Evolutionary conservation across 2,797 vertebrate genomes (phyloP).

Genomic region (Pagetopsis macropterus): DNA sequence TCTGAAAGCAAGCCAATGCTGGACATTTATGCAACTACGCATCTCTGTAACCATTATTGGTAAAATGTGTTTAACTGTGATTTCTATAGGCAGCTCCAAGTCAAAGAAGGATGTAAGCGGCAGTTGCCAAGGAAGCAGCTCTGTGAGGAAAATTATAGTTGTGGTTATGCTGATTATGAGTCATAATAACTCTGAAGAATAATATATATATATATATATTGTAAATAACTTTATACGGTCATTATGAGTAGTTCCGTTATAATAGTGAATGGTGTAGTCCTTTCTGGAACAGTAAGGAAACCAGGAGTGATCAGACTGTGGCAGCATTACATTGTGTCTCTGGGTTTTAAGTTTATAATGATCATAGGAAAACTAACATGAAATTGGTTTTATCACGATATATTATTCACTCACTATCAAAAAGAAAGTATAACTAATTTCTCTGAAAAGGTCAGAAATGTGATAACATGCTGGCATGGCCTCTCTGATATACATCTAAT

Average conservation of each 20-base stretch:
- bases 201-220: no score
- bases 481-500: constrained; percentile 61
- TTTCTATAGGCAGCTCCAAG: constrained; percentile 11
- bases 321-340: background rate
- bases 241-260: background rate
- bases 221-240: background rate
- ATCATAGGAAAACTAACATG: constrained; percentile 10
- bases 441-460: constrained; percentile 54
- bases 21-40: constrained; percentile 23
- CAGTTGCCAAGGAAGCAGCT: constrained; percentile 24
- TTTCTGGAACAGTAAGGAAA: background rate
- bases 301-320: background rate
- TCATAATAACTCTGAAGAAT: background rate
- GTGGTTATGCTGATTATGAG: background rate
- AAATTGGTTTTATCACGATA: background rate
- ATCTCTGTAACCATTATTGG: constrained; percentile 15
- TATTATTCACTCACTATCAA: constrained; percentile 20
- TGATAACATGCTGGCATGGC: constrained; percentile 50
- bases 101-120: constrained; percentile 8
- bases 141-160: constrained; percentile 7
- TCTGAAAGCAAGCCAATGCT: constrained; percentile 19
- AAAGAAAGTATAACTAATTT: constrained; percentile 32
- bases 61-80: background rate
- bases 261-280: background rate
- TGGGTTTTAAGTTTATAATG: background rate